Percentiles rank a stretch among this genome's conserved stretches.
These are phyloP conservation scores for Peromyscus maniculatus DNA, from an alignment of 2,113 vertebrate species.

Conservation along the genomic window DNA sequence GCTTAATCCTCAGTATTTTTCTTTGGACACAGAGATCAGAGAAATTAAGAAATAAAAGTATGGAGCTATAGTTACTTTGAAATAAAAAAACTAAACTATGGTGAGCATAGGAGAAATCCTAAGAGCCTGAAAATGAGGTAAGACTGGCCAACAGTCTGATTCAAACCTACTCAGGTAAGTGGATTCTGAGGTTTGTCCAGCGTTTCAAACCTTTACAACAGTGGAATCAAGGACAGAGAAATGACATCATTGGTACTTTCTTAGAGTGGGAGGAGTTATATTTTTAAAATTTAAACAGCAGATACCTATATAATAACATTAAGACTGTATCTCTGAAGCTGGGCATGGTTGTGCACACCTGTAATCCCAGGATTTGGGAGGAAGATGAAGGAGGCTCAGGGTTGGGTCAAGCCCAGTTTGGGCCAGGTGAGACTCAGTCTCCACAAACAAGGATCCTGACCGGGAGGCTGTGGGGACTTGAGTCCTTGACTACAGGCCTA, in stretches of 20 bases:
- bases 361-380: neutral
- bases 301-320: neutral
- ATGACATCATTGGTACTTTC: constrained; percentile 59
- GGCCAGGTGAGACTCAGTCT: neutral
- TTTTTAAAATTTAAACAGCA: constrained; percentile 29
- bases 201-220: constrained; percentile 63
- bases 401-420: neutral
- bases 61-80: constrained; percentile 10
- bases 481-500: constrained; percentile 14
- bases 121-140: constrained; percentile 46
- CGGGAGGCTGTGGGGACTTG: neutral
- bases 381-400: neutral
- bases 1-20: constrained; percentile 55
- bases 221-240: constrained; percentile 56
- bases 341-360: neutral
- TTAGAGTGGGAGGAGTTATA: constrained; percentile 36
- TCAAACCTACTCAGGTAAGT: constrained; percentile 46
- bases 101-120: constrained; percentile 48
- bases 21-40: constrained; percentile 46
- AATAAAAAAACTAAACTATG: constrained; percentile 51
- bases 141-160: constrained; percentile 28
- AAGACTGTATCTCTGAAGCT: neutral
- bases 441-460: neutral
- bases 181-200: constrained; percentile 49
- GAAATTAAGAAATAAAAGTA: constrained; percentile 53